Conservation (phyloP, 1,140 invertebrate genomes). For the Cheumatopsyche charites region DNA sequence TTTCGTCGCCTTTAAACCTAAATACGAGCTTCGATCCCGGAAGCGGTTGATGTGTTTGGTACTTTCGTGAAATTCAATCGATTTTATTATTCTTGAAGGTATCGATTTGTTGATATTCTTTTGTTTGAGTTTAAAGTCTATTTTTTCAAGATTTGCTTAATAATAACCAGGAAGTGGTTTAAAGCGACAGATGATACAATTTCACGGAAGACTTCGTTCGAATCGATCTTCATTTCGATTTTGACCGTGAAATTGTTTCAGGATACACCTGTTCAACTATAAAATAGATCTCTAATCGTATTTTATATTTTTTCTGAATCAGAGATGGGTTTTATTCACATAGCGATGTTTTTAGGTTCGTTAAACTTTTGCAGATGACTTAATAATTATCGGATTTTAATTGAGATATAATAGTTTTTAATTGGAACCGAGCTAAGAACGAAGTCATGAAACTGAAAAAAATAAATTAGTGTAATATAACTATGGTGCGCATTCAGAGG, state of each 20-base stretch:
- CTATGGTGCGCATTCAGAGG: not conserved
- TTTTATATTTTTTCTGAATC: too few relatives aligned
- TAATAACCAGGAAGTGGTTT: too few relatives aligned
- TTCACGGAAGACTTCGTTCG: not conserved
- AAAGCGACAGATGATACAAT: not conserved
- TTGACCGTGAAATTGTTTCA: not conserved
- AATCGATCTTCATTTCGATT: not conserved
- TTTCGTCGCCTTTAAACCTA: too few relatives aligned
- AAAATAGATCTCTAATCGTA: too few relatives aligned
- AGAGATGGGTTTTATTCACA: too few relatives aligned
- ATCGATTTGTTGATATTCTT: too few relatives aligned
- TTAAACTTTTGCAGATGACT: not conserved
- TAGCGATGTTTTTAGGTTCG: not conserved
- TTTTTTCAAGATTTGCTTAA: too few relatives aligned
- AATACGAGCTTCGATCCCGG: too few relatives aligned
- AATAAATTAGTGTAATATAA: not conserved
- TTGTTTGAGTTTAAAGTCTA: too few relatives aligned
- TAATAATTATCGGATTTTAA: not conserved
- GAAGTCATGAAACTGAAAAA: not conserved
- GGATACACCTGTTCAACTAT: not conserved
- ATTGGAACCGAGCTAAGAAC: not conserved
- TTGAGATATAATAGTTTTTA: constrained; percentile 8
- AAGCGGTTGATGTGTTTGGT: too few relatives aligned
- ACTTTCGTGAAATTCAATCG: too few relatives aligned
- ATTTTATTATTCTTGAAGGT: too few relatives aligned